Evolutionary conservation across 2,888 invertebrate genomes (phyloP).

Genomic region (Daptonema setosum): DNA sequence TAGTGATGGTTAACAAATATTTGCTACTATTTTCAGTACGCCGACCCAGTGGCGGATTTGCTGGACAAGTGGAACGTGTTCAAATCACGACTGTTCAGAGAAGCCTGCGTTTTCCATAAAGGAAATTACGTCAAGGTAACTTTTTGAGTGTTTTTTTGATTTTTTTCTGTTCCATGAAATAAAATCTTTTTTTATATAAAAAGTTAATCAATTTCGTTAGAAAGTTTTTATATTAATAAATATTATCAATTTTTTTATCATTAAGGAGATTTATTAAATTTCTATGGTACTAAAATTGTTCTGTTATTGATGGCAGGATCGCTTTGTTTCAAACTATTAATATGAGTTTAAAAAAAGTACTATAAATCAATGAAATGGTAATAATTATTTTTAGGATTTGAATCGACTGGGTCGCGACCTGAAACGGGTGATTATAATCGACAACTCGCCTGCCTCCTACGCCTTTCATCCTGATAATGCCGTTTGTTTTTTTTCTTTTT

Average conservation of each 20-base stretch:
- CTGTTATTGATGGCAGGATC: no score
- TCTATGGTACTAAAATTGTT: no score
- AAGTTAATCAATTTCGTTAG: background rate
- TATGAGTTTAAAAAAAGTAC: no score
- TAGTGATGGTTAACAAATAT: no score
- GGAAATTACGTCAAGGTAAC: constrained; percentile 85
- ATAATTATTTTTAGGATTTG: constrained; percentile 58
- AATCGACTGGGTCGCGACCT: constrained; percentile 87
- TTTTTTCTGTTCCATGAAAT: background rate
- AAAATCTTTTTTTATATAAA: background rate
- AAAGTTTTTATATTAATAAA: background rate
- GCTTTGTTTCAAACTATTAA: no score
- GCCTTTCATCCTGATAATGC: constrained; percentile 99
- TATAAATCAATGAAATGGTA: no score
- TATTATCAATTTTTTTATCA: no score
- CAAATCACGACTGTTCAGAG: constrained; percentile 66
- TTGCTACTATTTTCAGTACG: constrained; percentile 50
- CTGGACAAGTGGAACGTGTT: constrained; percentile 85
- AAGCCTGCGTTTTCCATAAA: constrained; percentile 97
- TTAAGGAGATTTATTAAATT: no score
- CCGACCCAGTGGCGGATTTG: constrained; percentile 95
- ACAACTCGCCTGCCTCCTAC: constrained; percentile 98
- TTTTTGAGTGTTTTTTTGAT: background rate
- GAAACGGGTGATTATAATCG: constrained; percentile 86
- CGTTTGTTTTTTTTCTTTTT: constrained; percentile 47